Conservation (phyloP, 2,888 invertebrate species). For the Aricia artaxerxes region DNA sequence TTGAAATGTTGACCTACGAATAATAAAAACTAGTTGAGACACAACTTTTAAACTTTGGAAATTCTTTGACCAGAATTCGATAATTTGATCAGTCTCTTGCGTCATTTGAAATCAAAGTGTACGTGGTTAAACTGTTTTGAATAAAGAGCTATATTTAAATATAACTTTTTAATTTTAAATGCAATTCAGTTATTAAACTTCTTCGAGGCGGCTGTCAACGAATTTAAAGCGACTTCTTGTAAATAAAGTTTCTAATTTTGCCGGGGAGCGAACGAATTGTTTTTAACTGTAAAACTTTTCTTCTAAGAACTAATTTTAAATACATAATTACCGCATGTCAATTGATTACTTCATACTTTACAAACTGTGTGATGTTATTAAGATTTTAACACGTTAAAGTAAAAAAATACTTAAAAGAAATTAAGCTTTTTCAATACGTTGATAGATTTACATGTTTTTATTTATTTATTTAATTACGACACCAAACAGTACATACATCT, state of each 20-base stretch:
- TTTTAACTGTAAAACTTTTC: not conserved
- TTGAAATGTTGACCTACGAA: no score
- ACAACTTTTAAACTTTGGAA: not conserved
- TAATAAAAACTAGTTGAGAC: no score
- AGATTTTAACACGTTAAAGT: not conserved
- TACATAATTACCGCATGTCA: not conserved
- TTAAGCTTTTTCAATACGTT: not conserved
- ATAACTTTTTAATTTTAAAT: not conserved
- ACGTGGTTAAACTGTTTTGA: not conserved
- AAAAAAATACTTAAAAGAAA: not conserved
- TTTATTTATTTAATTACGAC: no score
- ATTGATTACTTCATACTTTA: not conserved
- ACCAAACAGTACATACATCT: no score
- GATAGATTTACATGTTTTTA: no score
- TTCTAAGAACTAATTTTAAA: not conserved
- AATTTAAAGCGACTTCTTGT: constrained; percentile 2
- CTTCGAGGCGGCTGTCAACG: not conserved
- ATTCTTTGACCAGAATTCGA: not conserved
- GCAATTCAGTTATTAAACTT: not conserved
- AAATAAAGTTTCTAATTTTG: not conserved
- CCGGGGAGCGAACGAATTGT: not conserved
- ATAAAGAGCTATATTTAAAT: not conserved
- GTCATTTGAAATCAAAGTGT: not conserved
- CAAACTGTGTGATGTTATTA: not conserved
- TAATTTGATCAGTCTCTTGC: not conserved